A percentile compares a stretch with the other conserved stretches of the same genome.
phyloP scores from a whole-genome alignment of 2,888 invertebrate species.

The Ormyrus rosae region DNA sequence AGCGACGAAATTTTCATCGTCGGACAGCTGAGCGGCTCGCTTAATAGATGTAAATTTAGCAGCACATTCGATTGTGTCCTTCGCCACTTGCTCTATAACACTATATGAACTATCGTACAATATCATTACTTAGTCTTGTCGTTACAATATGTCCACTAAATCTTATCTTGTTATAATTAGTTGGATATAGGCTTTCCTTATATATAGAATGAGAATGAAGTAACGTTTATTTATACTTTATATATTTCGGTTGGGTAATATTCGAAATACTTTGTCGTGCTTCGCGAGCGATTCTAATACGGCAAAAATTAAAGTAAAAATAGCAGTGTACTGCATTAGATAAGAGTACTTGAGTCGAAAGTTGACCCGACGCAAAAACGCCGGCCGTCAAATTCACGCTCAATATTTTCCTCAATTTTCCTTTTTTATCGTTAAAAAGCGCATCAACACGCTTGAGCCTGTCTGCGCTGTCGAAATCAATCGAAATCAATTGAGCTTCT shows the following conservation, averaged over 20 bases:
- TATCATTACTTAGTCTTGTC: background rate
- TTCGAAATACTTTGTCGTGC: background rate
- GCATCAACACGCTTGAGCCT: background rate
- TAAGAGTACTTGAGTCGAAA: background rate
- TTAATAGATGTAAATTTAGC: slow-evolving; percentile 54
- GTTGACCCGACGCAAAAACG: background rate
- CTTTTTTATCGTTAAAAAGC: background rate
- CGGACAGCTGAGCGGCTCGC: background rate
- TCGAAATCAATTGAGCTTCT: slow-evolving; percentile 23
- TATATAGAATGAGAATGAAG: background rate
- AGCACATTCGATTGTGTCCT: slow-evolving; percentile 42
- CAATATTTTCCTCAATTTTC: slow-evolving; percentile 20
- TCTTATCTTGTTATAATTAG: too few species aligned
- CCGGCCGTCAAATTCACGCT: background rate
- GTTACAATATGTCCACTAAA: too few species aligned
- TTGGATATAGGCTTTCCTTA: too few species aligned
- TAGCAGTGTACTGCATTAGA: background rate
- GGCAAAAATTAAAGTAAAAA: too few species aligned
- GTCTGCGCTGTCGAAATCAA: slow-evolving; percentile 23
- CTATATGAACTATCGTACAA: background rate
- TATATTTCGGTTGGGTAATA: background rate
- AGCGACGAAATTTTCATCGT: slow-evolving; percentile 20
- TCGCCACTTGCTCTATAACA: slow-evolving; percentile 33
- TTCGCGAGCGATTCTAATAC: too few species aligned
- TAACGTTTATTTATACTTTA: background rate